Evolutionary conservation across 2,113 vertebrate genomes (phyloP).

Genomic region (Tenebrosternarchus preto): DNA sequence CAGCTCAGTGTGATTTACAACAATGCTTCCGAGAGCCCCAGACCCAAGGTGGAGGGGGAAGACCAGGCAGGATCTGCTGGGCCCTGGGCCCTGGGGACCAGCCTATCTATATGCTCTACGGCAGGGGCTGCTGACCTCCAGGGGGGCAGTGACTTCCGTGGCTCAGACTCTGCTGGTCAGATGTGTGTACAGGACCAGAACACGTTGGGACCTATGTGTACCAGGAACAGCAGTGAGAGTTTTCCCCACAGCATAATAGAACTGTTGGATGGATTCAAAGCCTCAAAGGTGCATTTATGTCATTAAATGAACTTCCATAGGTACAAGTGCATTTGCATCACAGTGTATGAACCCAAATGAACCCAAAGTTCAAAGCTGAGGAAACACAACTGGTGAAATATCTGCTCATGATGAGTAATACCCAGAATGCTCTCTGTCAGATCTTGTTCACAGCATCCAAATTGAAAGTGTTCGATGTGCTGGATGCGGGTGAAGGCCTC

Average conservation of each 20-base stretch:
- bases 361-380: no score
- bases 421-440: slow-evolving; percentile 64
- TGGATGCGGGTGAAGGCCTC: slow-evolving; percentile 66
- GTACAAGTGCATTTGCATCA: not conserved
- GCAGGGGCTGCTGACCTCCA: not conserved
- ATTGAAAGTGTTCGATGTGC: slow-evolving; percentile 83
- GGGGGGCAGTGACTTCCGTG: not conserved
- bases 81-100: slow-evolving; percentile 47
- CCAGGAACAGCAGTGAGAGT: slow-evolving; percentile 46
- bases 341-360: no score
- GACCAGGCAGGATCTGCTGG: slow-evolving; percentile 24
- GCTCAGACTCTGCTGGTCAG: slow-evolving; percentile 36
- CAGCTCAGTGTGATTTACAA: slow-evolving; percentile 77
- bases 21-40: slow-evolving; percentile 40
- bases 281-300: slow-evolving; percentile 82
- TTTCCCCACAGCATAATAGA: slow-evolving; percentile 70
- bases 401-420: not conserved
- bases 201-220: not conserved
- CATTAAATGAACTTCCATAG: not conserved
- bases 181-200: slow-evolving; percentile 23
- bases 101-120: slow-evolving; percentile 51
- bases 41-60: slow-evolving; percentile 51
- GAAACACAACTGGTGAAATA: not conserved
- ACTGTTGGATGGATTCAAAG: slow-evolving; percentile 86
- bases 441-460: slow-evolving; percentile 83